phyloP scores from a whole-genome alignment of 2,888 invertebrate genomes.

The Drosophila parthenogenetica region DNA sequence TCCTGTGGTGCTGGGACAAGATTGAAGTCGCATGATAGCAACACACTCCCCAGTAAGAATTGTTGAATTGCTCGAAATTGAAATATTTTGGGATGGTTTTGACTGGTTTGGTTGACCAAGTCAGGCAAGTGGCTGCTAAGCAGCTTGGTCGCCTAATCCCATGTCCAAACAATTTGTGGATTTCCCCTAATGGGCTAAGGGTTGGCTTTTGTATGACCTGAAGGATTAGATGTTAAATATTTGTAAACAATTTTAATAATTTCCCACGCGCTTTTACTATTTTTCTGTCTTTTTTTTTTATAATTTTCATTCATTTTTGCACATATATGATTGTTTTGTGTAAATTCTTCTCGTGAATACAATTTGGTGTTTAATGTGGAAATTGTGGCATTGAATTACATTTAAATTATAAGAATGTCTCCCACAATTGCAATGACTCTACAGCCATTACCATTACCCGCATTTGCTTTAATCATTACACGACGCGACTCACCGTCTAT shows the following conservation, averaged over 20 bases:
- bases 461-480: constrained; percentile 49
- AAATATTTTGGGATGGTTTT: constrained; percentile 55
- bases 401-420: constrained; percentile 50
- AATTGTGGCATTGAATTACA: constrained; percentile 72
- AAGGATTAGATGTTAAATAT: constrained; percentile 47
- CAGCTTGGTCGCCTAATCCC: constrained; percentile 50
- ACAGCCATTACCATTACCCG: constrained; percentile 45
- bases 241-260: constrained; percentile 51
- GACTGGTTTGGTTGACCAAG: constrained; percentile 27
- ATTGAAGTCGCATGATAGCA: constrained; percentile 58
- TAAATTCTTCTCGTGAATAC: constrained; percentile 51
- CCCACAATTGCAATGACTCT: constrained; percentile 57
- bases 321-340: constrained; percentile 22
- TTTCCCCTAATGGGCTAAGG: constrained; percentile 51
- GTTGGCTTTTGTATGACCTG: constrained; percentile 27
- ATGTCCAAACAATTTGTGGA: constrained; percentile 53
- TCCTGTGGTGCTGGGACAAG: constrained; percentile 62
- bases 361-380: constrained; percentile 54
- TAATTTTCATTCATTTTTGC: constrained; percentile 24
- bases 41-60: constrained; percentile 40
- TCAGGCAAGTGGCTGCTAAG: constrained; percentile 59
- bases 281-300: constrained; percentile 29
- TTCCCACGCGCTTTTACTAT: constrained; percentile 65
- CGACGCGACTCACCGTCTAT: constrained; percentile 38
- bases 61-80: constrained; percentile 24